Percentiles rank a stretch among this genome's conserved stretches.
phyloP scores from a whole-genome alignment of 2,113 vertebrate species.

The Rhynchomys soricoides region DNA sequence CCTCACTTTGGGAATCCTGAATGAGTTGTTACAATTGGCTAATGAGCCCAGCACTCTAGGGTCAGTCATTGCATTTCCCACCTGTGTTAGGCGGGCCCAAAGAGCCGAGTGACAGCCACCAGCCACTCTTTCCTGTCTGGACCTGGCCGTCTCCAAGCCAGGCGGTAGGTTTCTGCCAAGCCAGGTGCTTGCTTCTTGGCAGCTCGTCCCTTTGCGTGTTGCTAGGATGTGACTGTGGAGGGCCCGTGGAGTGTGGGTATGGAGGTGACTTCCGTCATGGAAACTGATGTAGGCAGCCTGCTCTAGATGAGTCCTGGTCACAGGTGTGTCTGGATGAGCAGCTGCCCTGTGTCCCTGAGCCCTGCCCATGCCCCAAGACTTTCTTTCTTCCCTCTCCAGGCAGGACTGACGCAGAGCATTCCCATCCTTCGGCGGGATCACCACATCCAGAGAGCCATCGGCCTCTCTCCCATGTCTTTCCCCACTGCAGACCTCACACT shows the following conservation, averaged over 20 bases:
- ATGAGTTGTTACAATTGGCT: rapidly evolving
- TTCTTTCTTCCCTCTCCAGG: constrained; percentile 81
- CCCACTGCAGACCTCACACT: constrained; percentile 96
- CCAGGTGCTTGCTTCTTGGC: background rate
- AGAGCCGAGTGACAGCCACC: background rate
- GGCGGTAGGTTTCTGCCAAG: background rate
- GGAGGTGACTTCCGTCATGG: background rate
- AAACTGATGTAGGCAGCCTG: rapidly evolving
- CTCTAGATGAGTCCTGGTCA: rapidly evolving
- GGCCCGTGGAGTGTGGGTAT: too few species aligned
- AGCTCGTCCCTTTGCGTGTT: rapidly evolving
- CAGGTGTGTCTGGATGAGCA: rapidly evolving
- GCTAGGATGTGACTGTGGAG: background rate
- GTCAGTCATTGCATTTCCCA: rapidly evolving
- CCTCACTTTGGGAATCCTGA: too few species aligned
- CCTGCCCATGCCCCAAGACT: background rate
- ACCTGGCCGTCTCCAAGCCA: background rate
- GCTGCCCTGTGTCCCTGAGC: rapidly evolving
- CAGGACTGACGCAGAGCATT: constrained; percentile 92
- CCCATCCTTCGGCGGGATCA: constrained; percentile 96
- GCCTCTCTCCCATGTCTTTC: constrained; percentile 96
- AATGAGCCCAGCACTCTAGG: rapidly evolving
- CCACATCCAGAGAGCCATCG: constrained; percentile 95
- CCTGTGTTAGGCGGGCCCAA: background rate
- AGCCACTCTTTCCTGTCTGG: too few species aligned